phyloP scores from a whole-genome alignment of 2,888 invertebrate genomes.

The Elysia crispata region DNA sequence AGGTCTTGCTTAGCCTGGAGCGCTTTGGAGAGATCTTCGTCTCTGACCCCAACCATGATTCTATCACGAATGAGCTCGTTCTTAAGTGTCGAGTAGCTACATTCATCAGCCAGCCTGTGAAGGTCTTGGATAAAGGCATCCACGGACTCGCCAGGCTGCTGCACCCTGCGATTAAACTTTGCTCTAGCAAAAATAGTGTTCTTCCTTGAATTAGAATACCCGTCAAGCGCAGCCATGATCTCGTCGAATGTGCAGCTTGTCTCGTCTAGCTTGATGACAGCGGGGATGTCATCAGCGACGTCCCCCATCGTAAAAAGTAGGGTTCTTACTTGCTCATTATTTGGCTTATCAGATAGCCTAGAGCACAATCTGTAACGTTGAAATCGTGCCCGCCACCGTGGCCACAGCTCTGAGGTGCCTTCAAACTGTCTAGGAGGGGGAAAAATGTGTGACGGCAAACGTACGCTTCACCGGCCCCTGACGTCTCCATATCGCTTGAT shows the following conservation, averaged over 20 bases:
- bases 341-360: not conserved
- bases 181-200: not conserved
- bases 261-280: not conserved
- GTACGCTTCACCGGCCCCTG: too few species aligned
- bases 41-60: conserved; percentile 26
- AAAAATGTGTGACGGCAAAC: too few species aligned
- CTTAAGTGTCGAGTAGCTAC: not conserved
- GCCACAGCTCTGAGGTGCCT: too few species aligned
- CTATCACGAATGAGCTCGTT: conserved; percentile 24
- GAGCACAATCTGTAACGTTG: not conserved
- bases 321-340: conserved; percentile 20
- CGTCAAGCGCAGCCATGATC: not conserved
- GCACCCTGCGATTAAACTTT: not conserved
- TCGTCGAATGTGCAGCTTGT: not conserved
- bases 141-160: not conserved
- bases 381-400: too few species aligned
- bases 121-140: conserved; percentile 15
- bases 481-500: too few species aligned
- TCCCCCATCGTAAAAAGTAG: conserved; percentile 12
- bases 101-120: not conserved
- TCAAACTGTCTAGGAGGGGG: too few species aligned
- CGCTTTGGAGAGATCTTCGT: conserved; percentile 1
- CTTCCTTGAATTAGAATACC: not conserved
- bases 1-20: not conserved
- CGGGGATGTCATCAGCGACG: not conserved